Evolutionary conservation across 2,113 vertebrate species (phyloP).

Genomic region (Diadophis punctatus): DNA sequence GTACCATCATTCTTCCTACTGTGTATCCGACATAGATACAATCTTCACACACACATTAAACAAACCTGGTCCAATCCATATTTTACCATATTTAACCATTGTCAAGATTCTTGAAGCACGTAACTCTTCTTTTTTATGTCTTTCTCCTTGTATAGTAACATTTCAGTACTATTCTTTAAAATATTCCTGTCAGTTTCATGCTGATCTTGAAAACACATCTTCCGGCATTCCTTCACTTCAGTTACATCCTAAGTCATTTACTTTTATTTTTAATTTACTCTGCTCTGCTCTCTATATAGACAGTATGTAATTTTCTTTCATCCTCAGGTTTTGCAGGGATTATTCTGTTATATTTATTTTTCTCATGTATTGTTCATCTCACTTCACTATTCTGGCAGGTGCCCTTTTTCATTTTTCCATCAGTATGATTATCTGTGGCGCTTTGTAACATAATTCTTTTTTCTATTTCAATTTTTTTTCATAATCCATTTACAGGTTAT

Average conservation of each 20-base stretch:
- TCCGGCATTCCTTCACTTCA: not conserved
- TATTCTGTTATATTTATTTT: not conserved
- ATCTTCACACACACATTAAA: not conserved
- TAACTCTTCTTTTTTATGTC: not conserved
- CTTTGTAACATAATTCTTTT: no score
- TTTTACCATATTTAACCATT: not conserved
- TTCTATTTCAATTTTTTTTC: no score
- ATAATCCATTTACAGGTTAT: no score
- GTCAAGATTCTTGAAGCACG: not conserved
- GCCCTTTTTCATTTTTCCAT: no score
- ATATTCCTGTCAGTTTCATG: not conserved
- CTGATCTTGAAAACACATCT: not conserved
- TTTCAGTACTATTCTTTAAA: not conserved
- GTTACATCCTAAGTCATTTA: not conserved
- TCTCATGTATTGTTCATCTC: not conserved
- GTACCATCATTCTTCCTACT: not conserved
- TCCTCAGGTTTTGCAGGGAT: not conserved
- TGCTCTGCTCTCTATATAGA: not conserved
- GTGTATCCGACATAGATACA: not conserved
- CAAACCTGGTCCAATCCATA: not conserved
- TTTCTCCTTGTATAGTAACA: not conserved
- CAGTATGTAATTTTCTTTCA: not conserved
- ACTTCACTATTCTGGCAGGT: no score
- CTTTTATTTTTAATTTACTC: not conserved
- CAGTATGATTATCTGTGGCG: no score